phyloP scores from a whole-genome alignment of 2,888 invertebrate species.

The Tuberolachnus salignus region DNA sequence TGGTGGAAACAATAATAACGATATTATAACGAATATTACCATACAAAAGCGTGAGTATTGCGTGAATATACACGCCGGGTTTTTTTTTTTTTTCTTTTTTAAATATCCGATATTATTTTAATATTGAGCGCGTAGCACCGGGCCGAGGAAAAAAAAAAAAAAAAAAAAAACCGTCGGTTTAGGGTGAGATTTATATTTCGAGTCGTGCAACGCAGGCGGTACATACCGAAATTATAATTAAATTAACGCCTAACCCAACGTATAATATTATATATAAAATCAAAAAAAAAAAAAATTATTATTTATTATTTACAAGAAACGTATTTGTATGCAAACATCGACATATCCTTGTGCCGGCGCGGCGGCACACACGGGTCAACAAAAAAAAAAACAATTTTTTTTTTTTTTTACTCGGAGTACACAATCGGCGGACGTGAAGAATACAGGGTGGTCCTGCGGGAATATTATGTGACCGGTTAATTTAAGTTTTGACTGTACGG shows the following conservation, averaged over 20 bases:
- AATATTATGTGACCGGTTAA: constrained; percentile 47
- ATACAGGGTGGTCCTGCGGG: constrained; percentile 34
- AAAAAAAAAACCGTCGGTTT: too few species aligned
- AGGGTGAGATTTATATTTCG: too few species aligned
- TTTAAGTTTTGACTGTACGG: not conserved
- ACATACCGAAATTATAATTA: too few species aligned
- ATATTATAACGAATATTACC: too few species aligned
- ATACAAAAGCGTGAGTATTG: too few species aligned
- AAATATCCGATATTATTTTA: too few species aligned
- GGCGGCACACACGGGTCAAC: not conserved
- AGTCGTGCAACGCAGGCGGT: too few species aligned
- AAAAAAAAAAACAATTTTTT: constrained; percentile 16
- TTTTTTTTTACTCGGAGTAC: constrained; percentile 15
- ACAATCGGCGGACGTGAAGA: constrained; percentile 52
- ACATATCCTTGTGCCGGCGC: constrained; percentile 38
- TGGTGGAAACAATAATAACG: too few species aligned
- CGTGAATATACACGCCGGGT: not conserved
- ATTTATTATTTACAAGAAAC: constrained; percentile 2
- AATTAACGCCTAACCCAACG: too few species aligned
- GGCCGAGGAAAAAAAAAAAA: not conserved
- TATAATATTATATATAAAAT: not conserved
- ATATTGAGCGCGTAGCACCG: too few species aligned
- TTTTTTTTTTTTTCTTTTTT: too few species aligned
- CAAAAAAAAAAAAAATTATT: constrained; percentile 4
- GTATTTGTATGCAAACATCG: constrained; percentile 51